phyloP scores from a whole-genome alignment of 2,888 invertebrate species.

The Erebia epiphron region DNA sequence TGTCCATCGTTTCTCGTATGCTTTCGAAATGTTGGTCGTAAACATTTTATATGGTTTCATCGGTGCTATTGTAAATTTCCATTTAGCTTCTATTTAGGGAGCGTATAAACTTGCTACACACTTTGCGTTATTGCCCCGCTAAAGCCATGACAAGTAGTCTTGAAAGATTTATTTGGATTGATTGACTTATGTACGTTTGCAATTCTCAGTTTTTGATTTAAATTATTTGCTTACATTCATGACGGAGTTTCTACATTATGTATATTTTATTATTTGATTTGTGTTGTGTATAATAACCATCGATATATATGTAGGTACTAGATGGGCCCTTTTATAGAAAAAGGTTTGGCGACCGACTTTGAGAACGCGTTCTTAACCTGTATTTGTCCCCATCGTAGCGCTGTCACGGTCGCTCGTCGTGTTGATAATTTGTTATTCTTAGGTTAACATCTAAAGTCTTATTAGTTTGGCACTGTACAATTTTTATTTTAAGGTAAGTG shows the following conservation, averaged over 20 bases:
- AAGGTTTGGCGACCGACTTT: too few relatives aligned
- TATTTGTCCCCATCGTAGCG: too few relatives aligned
- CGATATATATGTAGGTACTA: too few relatives aligned
- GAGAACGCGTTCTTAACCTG: too few relatives aligned
- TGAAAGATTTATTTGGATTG: constrained; percentile 16
- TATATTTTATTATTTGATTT: background rate
- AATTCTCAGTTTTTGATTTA: background rate
- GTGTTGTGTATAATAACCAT: too few relatives aligned
- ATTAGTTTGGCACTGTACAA: too few relatives aligned
- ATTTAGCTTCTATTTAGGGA: constrained; percentile 53
- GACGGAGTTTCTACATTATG: background rate
- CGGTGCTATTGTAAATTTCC: constrained; percentile 57
- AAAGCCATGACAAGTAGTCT: constrained; percentile 21
- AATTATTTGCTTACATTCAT: background rate
- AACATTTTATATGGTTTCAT: constrained; percentile 62
- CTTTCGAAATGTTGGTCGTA: constrained; percentile 61
- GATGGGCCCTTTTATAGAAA: too few relatives aligned
- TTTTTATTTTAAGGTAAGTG: too few relatives aligned
- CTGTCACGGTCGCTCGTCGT: too few relatives aligned
- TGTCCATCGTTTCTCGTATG: constrained; percentile 39
- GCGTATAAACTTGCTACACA: constrained; percentile 45
- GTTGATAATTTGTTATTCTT: too few relatives aligned
- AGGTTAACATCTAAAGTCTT: too few relatives aligned
- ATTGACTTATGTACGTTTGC: constrained; percentile 20
- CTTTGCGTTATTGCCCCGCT: constrained; percentile 23